phyloP scores from a whole-genome alignment of 2,113 vertebrate genomes.

The Neotragus moschatus region DNA sequence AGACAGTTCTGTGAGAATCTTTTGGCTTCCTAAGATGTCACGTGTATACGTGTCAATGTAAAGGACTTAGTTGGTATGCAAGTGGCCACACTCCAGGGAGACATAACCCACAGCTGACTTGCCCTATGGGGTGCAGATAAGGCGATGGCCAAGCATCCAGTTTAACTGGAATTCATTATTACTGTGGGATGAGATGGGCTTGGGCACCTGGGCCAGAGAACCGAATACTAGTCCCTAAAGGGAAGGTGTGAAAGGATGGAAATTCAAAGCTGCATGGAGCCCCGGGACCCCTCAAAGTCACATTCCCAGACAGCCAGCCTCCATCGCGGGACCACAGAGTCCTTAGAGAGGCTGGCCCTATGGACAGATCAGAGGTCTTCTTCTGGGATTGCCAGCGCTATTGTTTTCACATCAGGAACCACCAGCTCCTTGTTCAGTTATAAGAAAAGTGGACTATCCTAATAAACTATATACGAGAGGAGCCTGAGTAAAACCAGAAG shows the following conservation, averaged over 20 bases:
- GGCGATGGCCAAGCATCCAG: accelerated
- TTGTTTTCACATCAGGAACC: neutral
- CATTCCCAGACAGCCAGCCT: neutral
- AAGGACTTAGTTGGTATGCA: neutral
- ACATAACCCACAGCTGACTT: neutral
- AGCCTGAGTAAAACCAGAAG: neutral
- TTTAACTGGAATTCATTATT: neutral
- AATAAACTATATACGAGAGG: neutral
- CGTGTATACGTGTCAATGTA: neutral
- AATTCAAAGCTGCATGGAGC: neutral
- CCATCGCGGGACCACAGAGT: neutral
- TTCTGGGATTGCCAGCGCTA: neutral
- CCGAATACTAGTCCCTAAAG: neutral
- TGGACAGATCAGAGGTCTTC: neutral
- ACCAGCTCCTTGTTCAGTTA: neutral
- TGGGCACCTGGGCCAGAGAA: neutral
- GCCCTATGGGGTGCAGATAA: neutral
- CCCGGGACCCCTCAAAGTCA: neutral
- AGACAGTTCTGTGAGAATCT: neutral
- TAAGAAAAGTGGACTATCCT: neutral
- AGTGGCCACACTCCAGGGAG: neutral
- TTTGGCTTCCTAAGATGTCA: neutral
- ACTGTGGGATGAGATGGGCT: neutral
- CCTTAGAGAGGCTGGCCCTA: neutral
- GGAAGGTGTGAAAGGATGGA: neutral